These are phyloP conservation scores for Mustela nigripes DNA, from an alignment of 2,113 vertebrate genomes.

Conservation along the genomic window DNA sequence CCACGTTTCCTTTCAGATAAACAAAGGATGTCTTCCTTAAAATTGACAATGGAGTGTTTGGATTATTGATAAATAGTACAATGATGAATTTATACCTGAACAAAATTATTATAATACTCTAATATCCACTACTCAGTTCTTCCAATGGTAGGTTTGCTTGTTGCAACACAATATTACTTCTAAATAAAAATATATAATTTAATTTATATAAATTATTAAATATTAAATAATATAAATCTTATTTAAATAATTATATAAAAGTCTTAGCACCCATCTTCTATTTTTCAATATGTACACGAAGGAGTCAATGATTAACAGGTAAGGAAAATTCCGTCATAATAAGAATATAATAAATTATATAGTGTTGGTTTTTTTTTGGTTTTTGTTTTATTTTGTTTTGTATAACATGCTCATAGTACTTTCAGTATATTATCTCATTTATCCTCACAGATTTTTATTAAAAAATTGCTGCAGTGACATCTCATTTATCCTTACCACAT, in stretches of 20 bases:
- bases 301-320: neutral
- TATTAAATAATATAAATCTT: neutral
- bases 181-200: neutral
- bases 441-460: constrained; percentile 55
- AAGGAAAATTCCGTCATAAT: neutral
- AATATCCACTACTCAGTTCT: neutral
- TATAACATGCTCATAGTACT: neutral
- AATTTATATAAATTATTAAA: neutral
- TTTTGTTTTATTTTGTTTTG: neutral
- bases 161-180: neutral
- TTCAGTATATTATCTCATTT: constrained; percentile 57
- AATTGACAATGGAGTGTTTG: neutral
- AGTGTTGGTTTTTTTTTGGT: too few species aligned
- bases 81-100: neutral
- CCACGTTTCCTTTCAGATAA: neutral
- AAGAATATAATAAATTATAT: neutral
- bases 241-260: neutral
- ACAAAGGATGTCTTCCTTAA: neutral
- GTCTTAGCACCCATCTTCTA: neutral
- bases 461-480: neutral
- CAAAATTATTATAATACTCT: neutral
- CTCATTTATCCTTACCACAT: constrained; percentile 30
- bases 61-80: neutral
- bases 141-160: neutral
- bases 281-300: constrained; percentile 14